Evolutionary conservation across 2,888 invertebrate species (phyloP), one percentile per base, ranked within the genome.

Genomic region (Seira ritae): DNA sequence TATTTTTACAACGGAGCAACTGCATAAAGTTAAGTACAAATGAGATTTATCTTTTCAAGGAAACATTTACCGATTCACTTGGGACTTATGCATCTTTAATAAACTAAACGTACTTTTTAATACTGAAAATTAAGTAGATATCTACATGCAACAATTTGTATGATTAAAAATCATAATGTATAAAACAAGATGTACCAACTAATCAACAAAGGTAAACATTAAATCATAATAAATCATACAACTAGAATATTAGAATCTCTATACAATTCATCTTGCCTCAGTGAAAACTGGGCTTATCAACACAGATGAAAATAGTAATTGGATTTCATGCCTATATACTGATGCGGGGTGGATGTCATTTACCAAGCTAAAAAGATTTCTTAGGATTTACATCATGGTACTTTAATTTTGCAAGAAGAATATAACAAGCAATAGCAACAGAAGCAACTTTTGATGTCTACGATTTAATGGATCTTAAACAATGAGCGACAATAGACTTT

Each of bases 331-430:
- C 46, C 67, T 67, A 75, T 80, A 80, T 80, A 80, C 80, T 80
- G 75, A 81, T 81, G 76, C 81, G 81, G 81, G 81, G 76, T 81
- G 81, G 2, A 75, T 76, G 80, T 81, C 76, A 76, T 55, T 72
- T n/a, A 81, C 71, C 81, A 81, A 76, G 81, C 76, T 81, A 31
- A 31, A 2, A 31, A 2, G 31, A 31, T 31, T 31, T 31, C 31
- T 31, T 31, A 31, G 8, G 31, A 31, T 31, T 2, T 31, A 31
- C 2, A 31, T 4, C 8, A 31, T 8, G n/a, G 3, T 31, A 31
- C 31, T 31, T 31, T 31, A 31, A 68, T 6, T 31, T 31, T 20
- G 19, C 46, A 17, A 19, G 19, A 69, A n/a, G 46, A 69, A 71
- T 60, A 50, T 55, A 71, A 24, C 50, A 60, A 4, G 1, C 66